These are phyloP conservation scores for Takifugu bimaculatus DNA, from an alignment of 2,113 vertebrate species.

Conservation along the genomic window DNA sequence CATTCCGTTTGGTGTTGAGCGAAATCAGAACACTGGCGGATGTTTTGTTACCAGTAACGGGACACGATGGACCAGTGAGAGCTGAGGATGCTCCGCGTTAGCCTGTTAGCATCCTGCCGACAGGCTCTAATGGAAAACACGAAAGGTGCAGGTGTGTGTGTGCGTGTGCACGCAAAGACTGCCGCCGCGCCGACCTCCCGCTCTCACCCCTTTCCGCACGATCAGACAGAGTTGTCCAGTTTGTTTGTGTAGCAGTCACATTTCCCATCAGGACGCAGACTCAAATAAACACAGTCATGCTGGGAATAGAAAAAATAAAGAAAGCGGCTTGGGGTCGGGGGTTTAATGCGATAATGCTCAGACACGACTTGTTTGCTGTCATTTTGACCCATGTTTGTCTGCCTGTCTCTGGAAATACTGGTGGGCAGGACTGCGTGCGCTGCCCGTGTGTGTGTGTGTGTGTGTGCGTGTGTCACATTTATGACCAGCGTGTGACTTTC, in stretches of 20 bases:
- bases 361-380: conserved; percentile 47
- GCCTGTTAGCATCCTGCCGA: background rate
- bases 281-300: conserved; percentile 68
- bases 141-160: conserved; percentile 7
- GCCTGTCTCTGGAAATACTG: conserved; percentile 32
- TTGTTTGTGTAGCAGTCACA: conserved; percentile 68
- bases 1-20: background rate
- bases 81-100: background rate
- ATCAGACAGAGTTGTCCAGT: conserved; percentile 35
- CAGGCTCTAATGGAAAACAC: conserved; percentile 10
- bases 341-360: conserved; percentile 24
- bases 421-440: conserved; percentile 14
- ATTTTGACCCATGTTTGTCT: conserved; percentile 36
- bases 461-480: conserved; percentile 18
- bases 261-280: conserved; percentile 67
- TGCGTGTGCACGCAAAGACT: conserved; percentile 12
- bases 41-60: too few relatives aligned
- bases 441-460: background rate
- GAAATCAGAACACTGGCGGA: background rate
- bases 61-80: too few relatives aligned
- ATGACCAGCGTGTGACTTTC: conserved; percentile 50
- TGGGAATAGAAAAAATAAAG: conserved; percentile 35
- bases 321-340: background rate
- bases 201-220: background rate
- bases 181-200: background rate